Percentiles rank a stretch among this genome's conserved stretches.
These are phyloP conservation scores for Platichthys flesus DNA, from an alignment of 2,113 vertebrate species.

Conservation along the genomic window DNA sequence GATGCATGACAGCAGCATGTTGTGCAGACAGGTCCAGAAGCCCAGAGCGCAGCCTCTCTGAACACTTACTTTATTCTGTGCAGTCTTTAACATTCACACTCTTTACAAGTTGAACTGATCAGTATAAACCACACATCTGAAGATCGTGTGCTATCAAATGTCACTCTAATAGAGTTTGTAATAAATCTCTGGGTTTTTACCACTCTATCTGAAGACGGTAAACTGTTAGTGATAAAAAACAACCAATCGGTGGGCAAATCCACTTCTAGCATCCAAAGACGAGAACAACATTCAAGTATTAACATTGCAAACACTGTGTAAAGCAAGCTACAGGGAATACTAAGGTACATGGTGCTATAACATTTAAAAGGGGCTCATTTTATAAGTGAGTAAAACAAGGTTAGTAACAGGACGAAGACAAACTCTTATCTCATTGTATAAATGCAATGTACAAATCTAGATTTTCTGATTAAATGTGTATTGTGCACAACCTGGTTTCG, in stretches of 20 bases:
- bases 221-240: background rate
- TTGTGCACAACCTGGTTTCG: background rate
- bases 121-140: background rate
- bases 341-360: background rate
- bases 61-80: background rate
- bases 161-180: background rate
- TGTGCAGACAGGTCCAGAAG: conserved; percentile 40
- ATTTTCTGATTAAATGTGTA: background rate
- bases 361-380: background rate
- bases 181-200: too few species aligned
- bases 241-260: background rate
- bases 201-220: background rate
- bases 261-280: background rate
- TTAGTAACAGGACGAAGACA: conserved; percentile 1
- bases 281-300: background rate
- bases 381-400: background rate
- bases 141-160: background rate
- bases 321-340: background rate
- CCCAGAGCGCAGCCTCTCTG: conserved; percentile 17
- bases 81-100: too few species aligned
- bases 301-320: background rate
- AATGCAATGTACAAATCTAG: background rate
- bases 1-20: conserved; percentile 55
- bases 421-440: background rate
- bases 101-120: background rate